Percentiles rank a stretch among this genome's conserved stretches.
Conservation (phyloP, 2,888 invertebrate species). For the Brassicogethes aeneus region DNA sequence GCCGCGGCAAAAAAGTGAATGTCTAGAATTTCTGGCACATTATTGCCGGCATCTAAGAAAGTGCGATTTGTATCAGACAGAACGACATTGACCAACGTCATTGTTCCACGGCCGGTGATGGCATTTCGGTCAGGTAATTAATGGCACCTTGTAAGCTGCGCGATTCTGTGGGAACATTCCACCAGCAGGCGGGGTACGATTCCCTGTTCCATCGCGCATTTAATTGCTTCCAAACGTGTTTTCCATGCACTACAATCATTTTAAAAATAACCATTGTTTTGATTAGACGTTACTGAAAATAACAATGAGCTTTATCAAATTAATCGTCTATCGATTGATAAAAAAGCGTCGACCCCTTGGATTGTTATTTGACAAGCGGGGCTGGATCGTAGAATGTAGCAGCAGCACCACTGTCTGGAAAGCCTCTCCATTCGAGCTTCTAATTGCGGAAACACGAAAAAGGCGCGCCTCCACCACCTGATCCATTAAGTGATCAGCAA, state of each 20-base stretch:
- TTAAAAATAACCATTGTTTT: no score
- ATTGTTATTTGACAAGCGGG: no score
- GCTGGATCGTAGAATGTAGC: no score
- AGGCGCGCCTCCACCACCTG: constrained; percentile 34
- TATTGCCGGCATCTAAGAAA: constrained; percentile 21
- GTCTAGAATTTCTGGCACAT: constrained; percentile 20
- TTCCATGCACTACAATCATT: no score
- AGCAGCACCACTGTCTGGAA: constrained; percentile 3
- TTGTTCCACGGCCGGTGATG: constrained; percentile 28
- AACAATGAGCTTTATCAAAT: no score
- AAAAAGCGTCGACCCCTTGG: no score
- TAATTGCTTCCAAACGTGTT: not conserved
- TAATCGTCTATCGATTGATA: no score
- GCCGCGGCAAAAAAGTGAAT: constrained; percentile 3
- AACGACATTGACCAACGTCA: constrained; percentile 24
- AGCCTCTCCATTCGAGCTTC: constrained; percentile 22
- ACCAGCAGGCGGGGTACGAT: constrained; percentile 2
- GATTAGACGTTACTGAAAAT: no score
- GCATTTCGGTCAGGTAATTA: constrained; percentile 29
- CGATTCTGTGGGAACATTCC: constrained; percentile 29
- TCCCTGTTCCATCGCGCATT: not conserved
- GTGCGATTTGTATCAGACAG: constrained; percentile 27
- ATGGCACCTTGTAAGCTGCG: constrained; percentile 26
- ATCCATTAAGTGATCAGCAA: constrained; percentile 30
- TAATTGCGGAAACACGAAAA: constrained; percentile 33